Base-by-base conservation (phyloP, 2,113 vertebrate genomes). In the Malurus cyaneus region DNA sequence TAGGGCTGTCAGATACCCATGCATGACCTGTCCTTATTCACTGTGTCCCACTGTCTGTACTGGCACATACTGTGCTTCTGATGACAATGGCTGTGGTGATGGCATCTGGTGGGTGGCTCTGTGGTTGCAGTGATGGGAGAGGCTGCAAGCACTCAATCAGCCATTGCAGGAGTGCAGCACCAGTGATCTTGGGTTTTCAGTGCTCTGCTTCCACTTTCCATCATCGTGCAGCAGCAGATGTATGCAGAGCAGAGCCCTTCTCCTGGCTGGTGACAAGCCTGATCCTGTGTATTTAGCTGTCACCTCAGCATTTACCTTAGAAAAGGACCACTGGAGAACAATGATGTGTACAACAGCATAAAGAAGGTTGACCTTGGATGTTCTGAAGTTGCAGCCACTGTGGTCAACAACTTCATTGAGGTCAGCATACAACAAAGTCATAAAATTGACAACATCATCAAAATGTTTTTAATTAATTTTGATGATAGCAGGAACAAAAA, bases 161-260 rank as follows among this genome's bases (percentile, higher is more conserved):
- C 52, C 52, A 9, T 8, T 67, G 70, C 78, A 94, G 23, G 59
- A 62, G n/a, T 5, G 28, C 34, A 56, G 9, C 14, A 34, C 29
- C 29, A 46, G 17, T 11, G 26, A 11, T 20, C 42, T 32, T 42
- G 39, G 5, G 5, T 64, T 64, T 39, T 32, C 81, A 54, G 77
- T 12, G 28, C 69, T 53, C 46, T 87, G 69, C 36, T 81, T 77
- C 56, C 65, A 74, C 26, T 18, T 7, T n/a, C 41, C 47, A 9
- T 61, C 60, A n/a, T 26, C 4, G 1, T 65, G 36, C 32, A 61
- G 39, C 5, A 39, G 62, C 2, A 3, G 1, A 8, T 31, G 10
- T 29, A 36, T 6, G 21, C 60, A 84, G 44, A 85, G 34, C 70
- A 66, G 50, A 87, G 52, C 70, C 42, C 67, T 72, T 28, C 41